Evolutionary conservation across 2,888 invertebrate species (phyloP), one percentile per base, ranked within the genome.

Genomic region (Orthonevra nobilis): DNA sequence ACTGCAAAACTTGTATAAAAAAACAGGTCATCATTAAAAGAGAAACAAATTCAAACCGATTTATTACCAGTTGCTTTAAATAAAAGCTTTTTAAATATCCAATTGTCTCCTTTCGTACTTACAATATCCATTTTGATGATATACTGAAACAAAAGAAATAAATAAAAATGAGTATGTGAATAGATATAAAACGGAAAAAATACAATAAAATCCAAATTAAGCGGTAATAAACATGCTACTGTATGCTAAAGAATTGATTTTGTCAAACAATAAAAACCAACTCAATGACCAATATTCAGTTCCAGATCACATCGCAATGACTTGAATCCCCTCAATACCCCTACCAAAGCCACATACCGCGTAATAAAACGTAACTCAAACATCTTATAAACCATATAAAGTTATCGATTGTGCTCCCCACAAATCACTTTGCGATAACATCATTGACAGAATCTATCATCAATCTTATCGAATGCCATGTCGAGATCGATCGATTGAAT

Each of bases 351-450:
- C n/a, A n/a, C n/a, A 23, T 9, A 7, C 10, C 19, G 26, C 17
- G 10, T 10, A 15, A 40, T 10, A 30, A 19, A 36, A 10, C 23
- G 32, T 60, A 52, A 44, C 40, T 50, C 15, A 2, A 28, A 34
- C 28, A 63, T 50, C 48, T 23, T 58, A 52, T 70, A 69, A 75
- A 44, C 50, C 44, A 70, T 64, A 32, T 23, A 23, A 4, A 4
- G 20, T 60, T 64, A 64, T 70, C 46, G 32, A 40, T 40, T 36
- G 6, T 58, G 60, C 32, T 54, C 50, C 58, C n/a, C 64, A 70
- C 58, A 64, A 70, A 64, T 70, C 56, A 34, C 23, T 0, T 9
- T 14, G 6, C 23, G 42, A 69, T 52, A 60, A 64, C 40, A 64
- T 58, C 42, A 32, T 12, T 26, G 69, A 60, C 64, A 64, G 44